Evolutionary conservation across 2,113 vertebrate species (phyloP).

Genomic region (Cyphomyrus plagiostoma): DNA sequence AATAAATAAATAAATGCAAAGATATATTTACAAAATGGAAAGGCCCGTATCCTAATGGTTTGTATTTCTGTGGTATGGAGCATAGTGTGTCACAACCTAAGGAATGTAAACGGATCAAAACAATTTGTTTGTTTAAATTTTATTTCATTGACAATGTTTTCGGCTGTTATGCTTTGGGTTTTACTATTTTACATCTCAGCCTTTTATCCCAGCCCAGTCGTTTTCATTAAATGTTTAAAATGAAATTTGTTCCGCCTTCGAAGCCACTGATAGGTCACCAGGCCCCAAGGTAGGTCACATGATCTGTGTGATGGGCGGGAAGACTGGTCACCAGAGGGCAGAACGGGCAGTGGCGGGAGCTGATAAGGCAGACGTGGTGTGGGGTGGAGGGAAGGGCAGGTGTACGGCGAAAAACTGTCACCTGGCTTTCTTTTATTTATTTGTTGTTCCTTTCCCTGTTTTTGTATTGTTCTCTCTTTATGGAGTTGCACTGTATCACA

Average conservation of each 20-base stretch:
- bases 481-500: too few relatives aligned
- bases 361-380: background rate
- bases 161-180: background rate
- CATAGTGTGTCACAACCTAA: background rate
- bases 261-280: background rate
- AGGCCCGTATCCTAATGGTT: background rate
- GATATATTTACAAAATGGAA: background rate
- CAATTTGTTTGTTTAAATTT: background rate
- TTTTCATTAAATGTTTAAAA: background rate
- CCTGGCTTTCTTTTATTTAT: too few relatives aligned
- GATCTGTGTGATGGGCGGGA: background rate
- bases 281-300: background rate
- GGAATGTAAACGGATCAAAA: background rate
- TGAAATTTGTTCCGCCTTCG: background rate
- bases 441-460: too few relatives aligned
- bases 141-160: background rate
- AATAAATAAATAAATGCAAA: background rate
- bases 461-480: too few relatives aligned
- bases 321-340: background rate
- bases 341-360: background rate
- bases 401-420: background rate
- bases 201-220: background rate
- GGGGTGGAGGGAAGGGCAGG: background rate
- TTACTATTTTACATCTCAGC: background rate
- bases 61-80: background rate